Evolutionary conservation across 2,797 vertebrate species (phyloP), one percentile per base, ranked within the genome.

Genomic region (Hirundo rustica): DNA sequence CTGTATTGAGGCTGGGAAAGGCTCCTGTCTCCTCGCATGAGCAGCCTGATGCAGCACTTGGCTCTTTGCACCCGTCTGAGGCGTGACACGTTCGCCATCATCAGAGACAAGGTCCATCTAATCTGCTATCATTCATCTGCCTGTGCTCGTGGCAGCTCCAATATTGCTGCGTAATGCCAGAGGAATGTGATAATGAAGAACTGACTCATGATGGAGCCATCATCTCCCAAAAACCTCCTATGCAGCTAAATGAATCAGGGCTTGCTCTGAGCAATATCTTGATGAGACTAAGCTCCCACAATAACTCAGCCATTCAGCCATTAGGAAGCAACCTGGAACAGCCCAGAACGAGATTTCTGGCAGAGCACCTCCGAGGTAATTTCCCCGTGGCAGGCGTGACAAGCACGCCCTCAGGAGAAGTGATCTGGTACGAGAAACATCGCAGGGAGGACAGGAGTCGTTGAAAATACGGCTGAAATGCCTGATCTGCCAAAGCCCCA

Each of bases 151-250:
- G 96, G 94, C 91, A 87, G 88, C 36, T 92, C 93, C 93, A 92
- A 13, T 61, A 85, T 68, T 94, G 91, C 88, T 58, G 85, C 32
- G 93, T 82, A 92, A 96, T 42, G 32, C 74, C 94, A 65, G 70
- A 93, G 77, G 88, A 95, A 95, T 82, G 96, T 32, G 80, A 76
- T 96, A 94, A 96, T 95, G 89, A 90, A 81, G 50, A 61, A 94
- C 67, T 95, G 96, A 96, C 93, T 95, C 96, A 95, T 40, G 96
- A 93, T 93, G 96, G 95, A 95, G 95, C 93, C 95, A 90, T 96
- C 93, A 93, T 88, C 95, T 88, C 95, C 95, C 76, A 70, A 95
- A 38, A 96, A 62, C 85, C 95, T 92, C 89, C 93, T 71, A 23
- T 79, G 80, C 50, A 84, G 65, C 89, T 93, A 86, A 94, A 95